Base-by-base conservation (phyloP, 2,888 invertebrate species). In the Ethmia dodecea region DNA sequence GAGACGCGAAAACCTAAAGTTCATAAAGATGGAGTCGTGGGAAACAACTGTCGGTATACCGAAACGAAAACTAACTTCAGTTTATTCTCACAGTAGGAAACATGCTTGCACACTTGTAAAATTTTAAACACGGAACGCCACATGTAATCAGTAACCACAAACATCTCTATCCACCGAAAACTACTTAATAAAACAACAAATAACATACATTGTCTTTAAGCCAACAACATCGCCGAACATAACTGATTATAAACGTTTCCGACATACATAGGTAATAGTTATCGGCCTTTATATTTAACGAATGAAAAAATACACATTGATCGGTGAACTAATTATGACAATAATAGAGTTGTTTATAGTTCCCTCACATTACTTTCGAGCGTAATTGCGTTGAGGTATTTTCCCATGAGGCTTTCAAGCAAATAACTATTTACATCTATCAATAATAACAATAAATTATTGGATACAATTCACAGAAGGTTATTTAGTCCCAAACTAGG, bases 341-440 rank as follows among this genome's bases (percentile, higher is more conserved):
- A 78, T 79, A 77, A 74, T 72, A 67, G 60, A 76, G 72, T 73
- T 63, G 63, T 70, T 62, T 62, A 59, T 55, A 47, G 62, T 59
- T 52, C 53, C 52, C 58, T 48, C 51, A 56, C 48, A 71, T 76
- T 71, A 69, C 52, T 44, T 44, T 60, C 52, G 51, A 45, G 38
- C 51, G 57, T 75, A 70, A 78, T 76, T 60, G 68, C 52, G 55
- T 46, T 42, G 45, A 60, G 56, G 55, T 64, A 69, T 67, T 73
- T 70, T 74, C 73, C 70, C 71, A 71, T 71, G 60, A 44, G 47
- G 42, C 55, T 53, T n/a, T n/a, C n/a, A n/a, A n/a, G n/a, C n/a
- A n/a, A n/a, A n/a, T n/a, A n/a, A n/a, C n/a, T n/a, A n/a, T n/a
- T n/a, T n/a, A n/a, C n/a, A n/a, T n/a, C n/a, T n/a, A n/a, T n/a